These are phyloP conservation scores for Syngnathus scovelli DNA, from an alignment of 2,113 vertebrate species.

Conservation along the genomic window DNA sequence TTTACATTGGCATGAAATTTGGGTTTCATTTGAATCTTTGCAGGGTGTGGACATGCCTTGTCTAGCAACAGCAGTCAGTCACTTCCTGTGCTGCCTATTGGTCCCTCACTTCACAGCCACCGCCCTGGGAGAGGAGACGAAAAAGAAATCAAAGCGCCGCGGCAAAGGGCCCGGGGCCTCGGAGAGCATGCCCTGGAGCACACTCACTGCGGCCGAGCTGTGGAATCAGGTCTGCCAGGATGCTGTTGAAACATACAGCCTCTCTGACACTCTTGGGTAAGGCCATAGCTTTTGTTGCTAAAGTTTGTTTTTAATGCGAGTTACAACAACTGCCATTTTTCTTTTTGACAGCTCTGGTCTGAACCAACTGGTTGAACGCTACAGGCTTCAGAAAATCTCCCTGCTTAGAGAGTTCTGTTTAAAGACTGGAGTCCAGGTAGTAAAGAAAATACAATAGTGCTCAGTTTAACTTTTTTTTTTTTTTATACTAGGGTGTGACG, in stretches of 20 bases:
- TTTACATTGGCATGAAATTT: neutral
- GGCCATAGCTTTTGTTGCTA: constrained; percentile 17
- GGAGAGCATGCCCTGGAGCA: constrained; percentile 70
- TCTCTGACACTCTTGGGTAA: constrained; percentile 66
- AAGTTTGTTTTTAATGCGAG: neutral
- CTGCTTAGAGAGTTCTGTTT: constrained; percentile 77
- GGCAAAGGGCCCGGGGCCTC: constrained; percentile 56
- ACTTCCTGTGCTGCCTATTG: constrained; percentile 78
- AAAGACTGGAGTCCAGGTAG: constrained; percentile 79
- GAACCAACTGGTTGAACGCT: constrained; percentile 71
- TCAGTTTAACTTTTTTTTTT: neutral
- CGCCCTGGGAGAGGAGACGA: constrained; percentile 65
- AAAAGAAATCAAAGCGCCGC: constrained; percentile 71
- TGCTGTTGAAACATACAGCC: constrained; percentile 67
- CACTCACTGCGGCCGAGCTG: constrained; percentile 67
- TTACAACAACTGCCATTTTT: neutral
- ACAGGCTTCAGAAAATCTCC: constrained; percentile 74
- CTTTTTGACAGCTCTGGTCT: constrained; percentile 59
- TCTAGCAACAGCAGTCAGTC: constrained; percentile 73
- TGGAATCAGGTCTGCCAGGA: constrained; percentile 74
- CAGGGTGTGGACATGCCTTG: constrained; percentile 72
- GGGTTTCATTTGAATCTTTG: constrained; percentile 6
- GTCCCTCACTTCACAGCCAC: constrained; percentile 66
- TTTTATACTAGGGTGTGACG: no score
- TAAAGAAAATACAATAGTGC: neutral